Evolutionary conservation across 2,113 vertebrate species (phyloP), one percentile per base, ranked within the genome.

Genomic region (Sisor rabdophorus): DNA sequence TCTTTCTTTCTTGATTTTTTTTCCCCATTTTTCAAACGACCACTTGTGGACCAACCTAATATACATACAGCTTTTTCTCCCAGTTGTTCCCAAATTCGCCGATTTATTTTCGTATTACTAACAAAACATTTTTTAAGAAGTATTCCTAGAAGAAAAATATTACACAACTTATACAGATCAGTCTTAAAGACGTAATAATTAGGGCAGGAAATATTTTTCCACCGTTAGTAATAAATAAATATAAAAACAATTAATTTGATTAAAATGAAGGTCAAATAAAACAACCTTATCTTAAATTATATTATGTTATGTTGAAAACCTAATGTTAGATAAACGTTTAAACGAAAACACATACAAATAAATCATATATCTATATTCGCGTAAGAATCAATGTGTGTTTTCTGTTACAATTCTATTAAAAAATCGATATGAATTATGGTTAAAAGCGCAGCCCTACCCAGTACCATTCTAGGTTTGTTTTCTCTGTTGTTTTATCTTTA

Each of bases 1-100:
- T 15, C 32, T 24, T 50, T 78, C 13, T 9, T 13, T 71, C 26
- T 71, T 15, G n/a, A 28, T 28, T 11, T 20, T 47, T 44, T 44
- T 44, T 55, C 36, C 3, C 13, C 11, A 26, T 71, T 11, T 20
- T 20, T 40, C 75, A 77, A 74, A 78, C 40, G 48, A 68, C 28
- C 67, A 77, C 47, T 63, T 71, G 76, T 60, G 58, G 50, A 53
- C 76, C 69, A 72, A 50, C 32, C 59, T 72, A 28, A 78, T 78
- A 78, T 72, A 64, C 76, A 78, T 78, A 78, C 76, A 78, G 76
- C 76, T 72, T 78, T 78, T 44, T 30, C 19, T 40, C 12, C 48
- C 11, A 58, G 32, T 73, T 54, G 3, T 24, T 50, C 67, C 26
- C 10, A 26, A 44, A 47, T 15, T 71, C 26, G 16, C 44, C 10